Base-by-base conservation (phyloP, 2,888 invertebrate species). In the Gerosis bhagava region DNA sequence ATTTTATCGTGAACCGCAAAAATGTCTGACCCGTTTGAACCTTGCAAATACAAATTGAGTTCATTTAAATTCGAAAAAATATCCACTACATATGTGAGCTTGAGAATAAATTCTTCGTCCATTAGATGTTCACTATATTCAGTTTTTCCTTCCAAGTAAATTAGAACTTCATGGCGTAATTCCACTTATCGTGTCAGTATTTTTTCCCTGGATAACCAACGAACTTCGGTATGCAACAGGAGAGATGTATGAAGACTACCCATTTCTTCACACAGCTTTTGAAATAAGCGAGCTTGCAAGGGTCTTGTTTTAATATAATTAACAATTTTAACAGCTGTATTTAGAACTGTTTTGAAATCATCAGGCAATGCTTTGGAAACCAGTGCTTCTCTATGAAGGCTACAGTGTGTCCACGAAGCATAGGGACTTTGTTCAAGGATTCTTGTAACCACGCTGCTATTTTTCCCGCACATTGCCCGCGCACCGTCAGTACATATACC, bases 261-360 rank as follows among this genome's bases (percentile, higher is more conserved):
- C 40, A 46, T 46, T 13, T 45, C 41, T 46, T 36, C 17, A 26
- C 46, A 50, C 13, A 50, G 16, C 28, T 39, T 17, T 40, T 21
- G 16, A 22, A 50, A 45, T 19, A 45, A 34, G 3, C 41, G 21
- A 13, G 35, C 10, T 41, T 48, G 13, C 13, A 43, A 28, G 10
- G 49, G 39, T 26, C 34, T 21, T 13, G 35, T 16, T 48, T 48
- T 42, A 11, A 48, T 48, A 26, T 35, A 49, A 40, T 49, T 49
- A 25, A 49, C 29, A 12, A 49, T 35, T 45, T 40, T 44, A 12
- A 49, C 40, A 17, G 29, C 34, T 24, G 6, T 22, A 17, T 39
- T 17, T 12, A 49, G 34, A 31, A 39, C n/a, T 29, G 24, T 29
- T 40, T 44, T 50, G 3, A 50, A 45, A 50, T 45, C 29, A 17